These are phyloP conservation scores for Nasalis larvatus DNA, from an alignment of 2,113 vertebrate genomes.

Conservation along the genomic window DNA sequence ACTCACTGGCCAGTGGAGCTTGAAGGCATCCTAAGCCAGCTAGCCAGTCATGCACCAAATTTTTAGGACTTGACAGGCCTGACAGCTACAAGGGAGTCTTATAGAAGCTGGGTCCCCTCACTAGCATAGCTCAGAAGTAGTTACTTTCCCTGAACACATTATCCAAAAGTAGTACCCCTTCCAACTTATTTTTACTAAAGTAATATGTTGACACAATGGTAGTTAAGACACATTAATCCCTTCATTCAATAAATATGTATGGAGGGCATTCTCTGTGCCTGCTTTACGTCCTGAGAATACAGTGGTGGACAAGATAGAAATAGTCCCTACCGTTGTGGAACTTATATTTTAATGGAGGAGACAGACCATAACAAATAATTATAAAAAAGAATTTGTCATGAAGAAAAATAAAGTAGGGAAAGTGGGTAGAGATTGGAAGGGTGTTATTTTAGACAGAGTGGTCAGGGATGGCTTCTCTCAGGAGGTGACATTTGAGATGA, in stretches of 20 bases:
- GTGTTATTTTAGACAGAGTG: background rate
- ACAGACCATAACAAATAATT: background rate
- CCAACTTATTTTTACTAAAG: background rate
- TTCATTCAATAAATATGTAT: constrained; percentile 49
- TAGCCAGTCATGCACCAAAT: background rate
- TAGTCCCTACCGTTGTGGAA: background rate
- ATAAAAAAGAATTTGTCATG: background rate
- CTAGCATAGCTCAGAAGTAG: constrained; percentile 19
- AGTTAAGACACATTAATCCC: constrained; percentile 33
- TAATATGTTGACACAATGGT: background rate
- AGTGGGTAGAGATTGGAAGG: background rate
- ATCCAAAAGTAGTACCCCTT: background rate
- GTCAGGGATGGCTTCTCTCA: background rate
- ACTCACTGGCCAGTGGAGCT: background rate
- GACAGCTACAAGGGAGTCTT: background rate
- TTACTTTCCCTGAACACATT: background rate
- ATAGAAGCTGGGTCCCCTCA: background rate
- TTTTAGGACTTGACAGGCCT: constrained; percentile 20
- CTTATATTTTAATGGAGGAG: background rate
- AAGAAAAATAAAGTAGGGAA: constrained; percentile 20
- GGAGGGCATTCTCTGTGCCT: constrained; percentile 43
- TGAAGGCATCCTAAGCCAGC: background rate
- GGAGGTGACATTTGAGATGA: background rate
- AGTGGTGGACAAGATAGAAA: constrained; percentile 23
- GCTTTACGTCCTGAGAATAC: constrained; percentile 7